phyloP scores from a whole-genome alignment of 2,797 vertebrate genomes.

The Balearica regulorum region DNA sequence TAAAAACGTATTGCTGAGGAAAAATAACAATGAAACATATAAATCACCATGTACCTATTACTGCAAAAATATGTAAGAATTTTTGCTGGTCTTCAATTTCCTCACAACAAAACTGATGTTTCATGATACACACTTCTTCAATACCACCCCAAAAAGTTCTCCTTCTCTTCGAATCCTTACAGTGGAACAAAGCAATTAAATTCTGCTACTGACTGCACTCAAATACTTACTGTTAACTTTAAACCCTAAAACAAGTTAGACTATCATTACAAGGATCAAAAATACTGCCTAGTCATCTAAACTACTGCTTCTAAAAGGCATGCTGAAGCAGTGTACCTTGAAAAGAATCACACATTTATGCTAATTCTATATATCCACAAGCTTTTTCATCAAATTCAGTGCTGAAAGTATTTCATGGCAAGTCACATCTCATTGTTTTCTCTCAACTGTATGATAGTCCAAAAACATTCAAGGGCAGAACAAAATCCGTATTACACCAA shows the following conservation, averaged over 20 bases:
- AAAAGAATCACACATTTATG: neutral
- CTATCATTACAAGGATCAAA: neutral
- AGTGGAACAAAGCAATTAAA: neutral
- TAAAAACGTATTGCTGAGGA: neutral
- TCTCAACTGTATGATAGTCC: neutral
- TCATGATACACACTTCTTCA: neutral
- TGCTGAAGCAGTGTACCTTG: neutral
- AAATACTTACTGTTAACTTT: neutral
- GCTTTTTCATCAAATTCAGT: neutral
- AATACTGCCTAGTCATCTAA: neutral
- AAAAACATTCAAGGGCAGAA: neutral
- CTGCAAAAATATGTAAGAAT: neutral
- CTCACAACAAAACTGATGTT: neutral
- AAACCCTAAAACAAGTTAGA: neutral
- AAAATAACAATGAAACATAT: neutral
- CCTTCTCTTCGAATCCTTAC: neutral
- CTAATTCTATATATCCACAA: neutral
- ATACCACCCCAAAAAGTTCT: neutral
- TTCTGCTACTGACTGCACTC: neutral
- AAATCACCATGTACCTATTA: neutral
- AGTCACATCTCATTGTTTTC: slow-evolving; percentile 5
- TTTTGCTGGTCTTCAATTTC: neutral
- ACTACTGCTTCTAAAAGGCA: neutral
- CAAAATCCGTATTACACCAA: neutral
- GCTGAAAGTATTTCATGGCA: neutral